phyloP scores from a whole-genome alignment of 2,113 vertebrate species.

The Daphoenositta chrysoptera region DNA sequence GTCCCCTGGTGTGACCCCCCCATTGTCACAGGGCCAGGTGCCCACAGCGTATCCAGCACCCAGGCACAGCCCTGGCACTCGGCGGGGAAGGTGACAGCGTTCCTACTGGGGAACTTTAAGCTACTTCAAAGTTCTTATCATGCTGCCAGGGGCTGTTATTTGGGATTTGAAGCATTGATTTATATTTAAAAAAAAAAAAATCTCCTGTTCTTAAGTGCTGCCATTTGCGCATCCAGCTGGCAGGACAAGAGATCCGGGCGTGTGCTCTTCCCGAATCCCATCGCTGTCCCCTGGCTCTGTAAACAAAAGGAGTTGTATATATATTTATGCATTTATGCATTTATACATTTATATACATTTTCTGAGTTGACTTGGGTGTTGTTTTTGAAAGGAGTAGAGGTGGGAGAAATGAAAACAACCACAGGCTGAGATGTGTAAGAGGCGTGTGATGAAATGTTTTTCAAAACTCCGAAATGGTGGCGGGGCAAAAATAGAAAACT shows the following conservation, averaged over 20 bases:
- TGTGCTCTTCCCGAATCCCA: not conserved
- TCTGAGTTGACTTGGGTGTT: not conserved
- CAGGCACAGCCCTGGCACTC: not conserved
- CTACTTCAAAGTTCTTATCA: not conserved
- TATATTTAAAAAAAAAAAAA: not conserved
- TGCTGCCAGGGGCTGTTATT: not conserved
- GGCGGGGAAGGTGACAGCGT: fast-evolving
- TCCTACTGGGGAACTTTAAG: not conserved
- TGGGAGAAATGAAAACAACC: not conserved
- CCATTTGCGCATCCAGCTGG: not conserved
- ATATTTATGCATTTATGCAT: no score
- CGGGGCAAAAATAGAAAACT: not conserved
- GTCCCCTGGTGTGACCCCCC: not conserved
- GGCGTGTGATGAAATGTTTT: not conserved
- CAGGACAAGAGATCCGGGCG: fast-evolving
- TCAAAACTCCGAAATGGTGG: not conserved
- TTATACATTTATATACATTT: not conserved
- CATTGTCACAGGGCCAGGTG: fast-evolving
- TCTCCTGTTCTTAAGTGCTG: not conserved
- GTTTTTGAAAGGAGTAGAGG: not conserved
- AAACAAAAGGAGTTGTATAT: not conserved
- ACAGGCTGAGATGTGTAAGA: not conserved
- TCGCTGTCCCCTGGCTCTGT: fast-evolving
- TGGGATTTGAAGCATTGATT: not conserved
- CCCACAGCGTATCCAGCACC: not conserved